Evolutionary conservation across 2,113 vertebrate genomes (phyloP).

Genomic region (Peromyscus maniculatus): DNA sequence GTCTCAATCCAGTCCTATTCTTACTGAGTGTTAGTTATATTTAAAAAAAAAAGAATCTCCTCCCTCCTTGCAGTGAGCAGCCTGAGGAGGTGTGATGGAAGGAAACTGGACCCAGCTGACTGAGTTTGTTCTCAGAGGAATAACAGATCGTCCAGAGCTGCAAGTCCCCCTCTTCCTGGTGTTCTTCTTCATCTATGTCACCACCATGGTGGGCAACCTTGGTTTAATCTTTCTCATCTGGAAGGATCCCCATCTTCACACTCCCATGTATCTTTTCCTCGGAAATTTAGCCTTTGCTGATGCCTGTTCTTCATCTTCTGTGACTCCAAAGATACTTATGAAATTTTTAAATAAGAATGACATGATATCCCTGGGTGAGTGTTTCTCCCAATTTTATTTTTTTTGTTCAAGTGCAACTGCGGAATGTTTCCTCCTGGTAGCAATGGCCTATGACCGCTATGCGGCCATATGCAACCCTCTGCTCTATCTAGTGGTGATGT

Average conservation of each 20-base stretch:
- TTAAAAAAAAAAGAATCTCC: background rate
- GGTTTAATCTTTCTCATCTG: slow-evolving; percentile 1
- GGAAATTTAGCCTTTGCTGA: background rate
- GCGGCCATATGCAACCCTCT: background rate
- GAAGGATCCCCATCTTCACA: background rate
- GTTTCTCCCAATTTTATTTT: background rate
- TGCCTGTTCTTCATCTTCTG: background rate
- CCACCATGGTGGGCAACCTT: background rate
- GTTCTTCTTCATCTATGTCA: background rate
- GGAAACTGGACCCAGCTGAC: background rate
- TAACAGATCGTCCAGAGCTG: background rate
- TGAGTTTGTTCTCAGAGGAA: background rate
- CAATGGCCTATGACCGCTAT: background rate
- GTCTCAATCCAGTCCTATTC: no score
- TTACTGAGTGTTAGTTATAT: background rate
- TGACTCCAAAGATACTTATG: background rate
- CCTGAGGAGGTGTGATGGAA: background rate
- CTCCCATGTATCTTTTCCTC: background rate
- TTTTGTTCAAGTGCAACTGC: background rate
- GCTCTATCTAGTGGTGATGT: background rate
- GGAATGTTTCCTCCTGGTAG: background rate
- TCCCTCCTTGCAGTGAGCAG: background rate
- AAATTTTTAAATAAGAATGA: background rate
- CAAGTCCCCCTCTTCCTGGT: background rate
- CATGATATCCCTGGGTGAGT: background rate